phyloP scores from a whole-genome alignment of 2,797 vertebrate genomes.

The Xyrichtys novacula region DNA sequence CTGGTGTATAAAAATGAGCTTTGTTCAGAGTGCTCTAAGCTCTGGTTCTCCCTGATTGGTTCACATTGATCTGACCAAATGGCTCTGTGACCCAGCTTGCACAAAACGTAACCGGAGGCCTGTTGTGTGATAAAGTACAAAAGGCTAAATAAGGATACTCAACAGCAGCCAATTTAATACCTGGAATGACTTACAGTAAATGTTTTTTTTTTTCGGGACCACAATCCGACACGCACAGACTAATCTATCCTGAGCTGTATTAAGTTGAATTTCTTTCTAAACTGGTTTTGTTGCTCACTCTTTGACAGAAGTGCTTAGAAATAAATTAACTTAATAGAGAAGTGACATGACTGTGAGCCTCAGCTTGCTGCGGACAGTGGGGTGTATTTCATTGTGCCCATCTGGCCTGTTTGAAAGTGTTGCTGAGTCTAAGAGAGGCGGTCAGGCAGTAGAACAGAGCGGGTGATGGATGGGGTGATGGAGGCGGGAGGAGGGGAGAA shows the following conservation, averaged over 20 bases:
- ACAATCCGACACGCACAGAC: conserved; percentile 6
- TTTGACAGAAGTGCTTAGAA: conserved; percentile 32
- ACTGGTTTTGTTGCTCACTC: conserved; percentile 21
- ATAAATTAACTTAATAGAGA: conserved; percentile 40
- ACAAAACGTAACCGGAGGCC: conserved; percentile 35
- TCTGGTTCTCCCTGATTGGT: conserved; percentile 40
- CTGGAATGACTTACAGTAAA: conserved; percentile 48
- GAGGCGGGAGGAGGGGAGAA: conserved; percentile 29
- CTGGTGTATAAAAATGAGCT: conserved; percentile 27
- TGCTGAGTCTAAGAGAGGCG: conserved; percentile 64
- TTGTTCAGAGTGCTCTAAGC: conserved; percentile 29
- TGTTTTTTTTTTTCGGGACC: conserved; percentile 49
- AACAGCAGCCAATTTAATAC: conserved; percentile 55
- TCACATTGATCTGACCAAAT: conserved; percentile 66
- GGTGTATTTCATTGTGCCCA: conserved; percentile 64
- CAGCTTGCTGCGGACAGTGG: conserved; percentile 39
- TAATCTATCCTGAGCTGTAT: conserved; percentile 20
- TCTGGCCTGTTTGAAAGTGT: conserved; percentile 68
- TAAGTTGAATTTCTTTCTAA: neutral
- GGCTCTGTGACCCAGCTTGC: conserved; percentile 56
- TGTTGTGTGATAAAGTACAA: conserved; percentile 42
- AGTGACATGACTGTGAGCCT: conserved; percentile 48
- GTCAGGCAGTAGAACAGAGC: conserved; percentile 50
- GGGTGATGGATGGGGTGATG: conserved; percentile 61
- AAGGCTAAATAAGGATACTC: conserved; percentile 52